Conservation (phyloP, 2,113 vertebrate species). For the Pycnonotus jocosus region DNA sequence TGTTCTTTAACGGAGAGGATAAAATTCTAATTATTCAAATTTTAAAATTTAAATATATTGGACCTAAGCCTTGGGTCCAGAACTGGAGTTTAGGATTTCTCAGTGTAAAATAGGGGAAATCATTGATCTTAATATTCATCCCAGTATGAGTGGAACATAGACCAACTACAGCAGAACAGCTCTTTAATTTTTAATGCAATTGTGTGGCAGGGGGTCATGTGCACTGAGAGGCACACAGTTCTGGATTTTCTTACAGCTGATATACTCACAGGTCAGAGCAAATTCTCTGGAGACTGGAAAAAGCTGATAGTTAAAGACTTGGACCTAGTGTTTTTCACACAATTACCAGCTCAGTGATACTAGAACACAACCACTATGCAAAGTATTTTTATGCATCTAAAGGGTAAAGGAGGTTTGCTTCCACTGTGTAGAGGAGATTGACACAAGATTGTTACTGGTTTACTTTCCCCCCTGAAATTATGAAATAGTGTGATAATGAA, state of each 20-base stretch:
- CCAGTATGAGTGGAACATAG: background rate
- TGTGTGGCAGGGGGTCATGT: background rate
- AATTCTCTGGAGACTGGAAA: background rate
- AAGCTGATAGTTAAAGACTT: background rate
- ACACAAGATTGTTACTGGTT: background rate
- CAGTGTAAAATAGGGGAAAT: background rate
- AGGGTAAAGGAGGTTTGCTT: background rate
- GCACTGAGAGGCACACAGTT: background rate
- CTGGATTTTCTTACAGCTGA: background rate
- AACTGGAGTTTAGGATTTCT: background rate
- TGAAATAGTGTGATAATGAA: background rate
- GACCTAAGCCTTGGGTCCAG: background rate
- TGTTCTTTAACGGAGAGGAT: accelerated
- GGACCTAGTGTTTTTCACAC: background rate
- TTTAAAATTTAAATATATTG: background rate
- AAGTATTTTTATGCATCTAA: background rate
- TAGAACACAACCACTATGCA: background rate
- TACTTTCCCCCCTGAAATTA: background rate
- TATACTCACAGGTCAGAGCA: background rate
- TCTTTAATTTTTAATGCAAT: background rate
- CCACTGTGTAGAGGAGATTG: background rate
- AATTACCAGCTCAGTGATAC: background rate
- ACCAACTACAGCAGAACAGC: background rate
- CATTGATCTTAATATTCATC: background rate
- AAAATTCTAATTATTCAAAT: background rate